A percentile compares a stretch with the other conserved stretches of the same genome.
Evolutionary conservation across 2,113 vertebrate genomes (phyloP).

Genomic region (Polyodon spathula): DNA sequence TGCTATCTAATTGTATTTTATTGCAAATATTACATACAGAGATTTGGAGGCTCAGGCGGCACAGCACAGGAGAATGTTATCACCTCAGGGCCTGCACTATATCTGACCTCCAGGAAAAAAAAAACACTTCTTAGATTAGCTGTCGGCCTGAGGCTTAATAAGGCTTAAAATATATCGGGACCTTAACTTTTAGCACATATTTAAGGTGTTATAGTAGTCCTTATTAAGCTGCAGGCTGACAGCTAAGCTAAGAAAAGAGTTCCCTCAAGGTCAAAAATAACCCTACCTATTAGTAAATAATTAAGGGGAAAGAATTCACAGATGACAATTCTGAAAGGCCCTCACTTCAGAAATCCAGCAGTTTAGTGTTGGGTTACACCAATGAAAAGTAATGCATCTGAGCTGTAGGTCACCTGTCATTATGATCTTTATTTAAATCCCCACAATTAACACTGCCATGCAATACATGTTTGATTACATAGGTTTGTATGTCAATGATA

Average conservation of each 20-base stretch:
- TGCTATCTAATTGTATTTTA: neutral
- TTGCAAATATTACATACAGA: neutral
- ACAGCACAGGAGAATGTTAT: neutral
- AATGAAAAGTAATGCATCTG: neutral
- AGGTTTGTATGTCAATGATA: no score
- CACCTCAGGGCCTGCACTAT: neutral
- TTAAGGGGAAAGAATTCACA: conserved; percentile 8
- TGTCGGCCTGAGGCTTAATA: neutral
- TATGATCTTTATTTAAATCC: neutral
- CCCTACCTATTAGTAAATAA: conserved; percentile 6
- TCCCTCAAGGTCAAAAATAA: conserved; percentile 1
- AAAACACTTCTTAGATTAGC: neutral
- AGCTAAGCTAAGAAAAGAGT: conserved; percentile 1
- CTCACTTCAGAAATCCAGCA: neutral
- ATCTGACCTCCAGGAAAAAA: neutral
- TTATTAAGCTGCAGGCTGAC: conserved; percentile 7
- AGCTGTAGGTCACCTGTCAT: neutral
- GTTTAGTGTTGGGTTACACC: conserved; percentile 1
- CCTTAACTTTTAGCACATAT: neutral
- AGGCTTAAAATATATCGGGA: neutral
- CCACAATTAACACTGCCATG: neutral
- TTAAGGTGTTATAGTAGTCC: conserved; percentile 7
- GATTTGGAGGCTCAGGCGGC: neutral
- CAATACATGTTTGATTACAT: neutral
- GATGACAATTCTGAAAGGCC: conserved; percentile 4